Percentiles rank a stretch among this genome's conserved stretches.
phyloP scores from a whole-genome alignment of 2,113 vertebrate species.

The Macquaria ambigua region DNA sequence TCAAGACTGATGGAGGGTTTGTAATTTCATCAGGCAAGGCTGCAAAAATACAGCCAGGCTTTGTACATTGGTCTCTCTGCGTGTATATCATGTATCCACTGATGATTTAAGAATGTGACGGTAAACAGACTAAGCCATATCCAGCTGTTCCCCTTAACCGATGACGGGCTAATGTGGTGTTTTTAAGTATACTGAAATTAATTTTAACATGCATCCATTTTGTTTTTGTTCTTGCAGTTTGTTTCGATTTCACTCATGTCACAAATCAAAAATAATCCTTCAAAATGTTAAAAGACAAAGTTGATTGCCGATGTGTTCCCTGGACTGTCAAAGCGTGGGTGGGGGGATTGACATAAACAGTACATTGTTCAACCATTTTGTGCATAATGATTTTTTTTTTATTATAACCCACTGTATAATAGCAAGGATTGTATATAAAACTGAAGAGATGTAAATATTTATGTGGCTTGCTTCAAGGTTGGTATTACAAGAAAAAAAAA shows the following conservation, averaged over 20 bases:
- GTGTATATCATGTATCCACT: constrained; percentile 59
- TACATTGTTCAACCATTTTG: constrained; percentile 83
- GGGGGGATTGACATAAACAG: constrained; percentile 54
- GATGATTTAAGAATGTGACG: constrained; percentile 74
- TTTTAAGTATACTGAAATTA: constrained; percentile 68
- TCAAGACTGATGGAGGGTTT: constrained; percentile 35
- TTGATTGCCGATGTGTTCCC: constrained; percentile 62
- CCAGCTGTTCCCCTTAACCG: constrained; percentile 69
- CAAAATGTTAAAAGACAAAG: constrained; percentile 52
- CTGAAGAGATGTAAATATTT: constrained; percentile 90
- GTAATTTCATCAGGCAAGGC: constrained; percentile 36
- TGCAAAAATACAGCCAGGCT: constrained; percentile 49
- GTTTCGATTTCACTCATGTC: constrained; percentile 19
- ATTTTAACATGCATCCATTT: constrained; percentile 65
- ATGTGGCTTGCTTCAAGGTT: constrained; percentile 88
- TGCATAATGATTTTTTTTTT: constrained; percentile 77
- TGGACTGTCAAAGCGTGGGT: constrained; percentile 65
- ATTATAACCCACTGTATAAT: constrained; percentile 84
- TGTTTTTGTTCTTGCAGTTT: constrained; percentile 56
- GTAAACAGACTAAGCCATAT: constrained; percentile 81
- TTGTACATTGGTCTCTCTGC: constrained; percentile 36
- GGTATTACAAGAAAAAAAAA: constrained; percentile 75
- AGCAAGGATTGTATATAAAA: constrained; percentile 88
- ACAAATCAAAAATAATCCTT: constrained; percentile 55
- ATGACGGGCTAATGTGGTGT: constrained; percentile 52